A percentile compares a stretch with the other conserved stretches of the same genome.
Evolutionary conservation across 2,888 invertebrate genomes (phyloP).

Genomic region (Orthosia gracilis): DNA sequence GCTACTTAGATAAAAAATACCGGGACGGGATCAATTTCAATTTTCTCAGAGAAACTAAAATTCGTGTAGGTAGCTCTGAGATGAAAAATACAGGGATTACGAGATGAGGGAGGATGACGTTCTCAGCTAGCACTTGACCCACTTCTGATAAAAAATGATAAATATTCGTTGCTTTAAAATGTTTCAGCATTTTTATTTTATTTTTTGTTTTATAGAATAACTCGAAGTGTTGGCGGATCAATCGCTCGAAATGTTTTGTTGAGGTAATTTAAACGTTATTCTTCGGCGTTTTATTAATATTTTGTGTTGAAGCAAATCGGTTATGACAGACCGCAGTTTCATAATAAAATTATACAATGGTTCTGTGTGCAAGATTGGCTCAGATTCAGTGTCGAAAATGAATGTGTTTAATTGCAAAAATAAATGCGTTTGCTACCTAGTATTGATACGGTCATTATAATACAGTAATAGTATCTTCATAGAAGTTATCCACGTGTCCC

Average conservation of each 20-base stretch:
- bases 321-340: neutral
- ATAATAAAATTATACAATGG: neutral
- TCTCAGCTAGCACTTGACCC: constrained; percentile 54
- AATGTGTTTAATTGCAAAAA: no score
- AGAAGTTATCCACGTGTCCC: no score
- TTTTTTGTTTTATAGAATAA: constrained; percentile 36
- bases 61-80: constrained; percentile 25
- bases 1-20: neutral
- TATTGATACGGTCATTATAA: no score
- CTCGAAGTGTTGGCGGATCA: constrained; percentile 32
- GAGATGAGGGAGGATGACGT: constrained; percentile 42
- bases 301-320: neutral
- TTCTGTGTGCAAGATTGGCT: neutral
- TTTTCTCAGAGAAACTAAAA: constrained; percentile 32
- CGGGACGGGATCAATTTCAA: constrained; percentile 17
- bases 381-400: no score
- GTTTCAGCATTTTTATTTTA: constrained; percentile 48
- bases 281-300: constrained; percentile 10
- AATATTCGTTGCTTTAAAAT: constrained; percentile 47
- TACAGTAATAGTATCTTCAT: no score
- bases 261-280: constrained; percentile 5
- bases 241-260: constrained; percentile 7
- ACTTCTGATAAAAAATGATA: constrained; percentile 59
- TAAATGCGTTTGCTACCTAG: no score
- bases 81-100: constrained; percentile 59